Base-by-base conservation (phyloP, 2,888 invertebrate species). In the Tromatobia lineatoria region DNA sequence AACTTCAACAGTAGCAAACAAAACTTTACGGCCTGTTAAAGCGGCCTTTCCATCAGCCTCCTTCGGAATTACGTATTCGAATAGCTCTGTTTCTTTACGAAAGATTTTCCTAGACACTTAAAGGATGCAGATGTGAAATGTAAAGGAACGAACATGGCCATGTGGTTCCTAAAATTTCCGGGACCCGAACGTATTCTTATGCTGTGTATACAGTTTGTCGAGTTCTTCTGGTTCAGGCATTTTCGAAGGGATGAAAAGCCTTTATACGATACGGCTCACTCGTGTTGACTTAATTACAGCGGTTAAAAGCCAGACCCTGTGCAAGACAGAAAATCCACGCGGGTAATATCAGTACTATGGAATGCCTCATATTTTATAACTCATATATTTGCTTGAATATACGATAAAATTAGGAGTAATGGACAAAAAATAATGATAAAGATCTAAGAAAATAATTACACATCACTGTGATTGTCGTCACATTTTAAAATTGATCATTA, bases 271-370 rank as follows among this genome's bases (percentile, higher is more conserved):
- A 23, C 29, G 59, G 67, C 18, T n/a, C 38, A 67, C 29, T 84
- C 47, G 15, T n/a, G 73, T 77, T 64, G 69, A 74, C 77, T 79
- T 75, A 90, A 90, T 91, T 89, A 90, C 87, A 88, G 86, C 87
- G 86, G 86, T 88, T 88, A 13, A 64, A 88, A 89, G 88, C 87
- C 85, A 66, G 50, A 77, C 20, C 80, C 20, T 18, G 64, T 76
- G 47, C 11, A 73, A 67, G 42, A 73, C 87, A 85, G 88, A 88
- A 90, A 90, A 90, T 88, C 87, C 87, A 7, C 61, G 81, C 66
- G 85, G 79, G 59, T 3, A 29, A 29, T 29, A 29, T 29, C 29
- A 29, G 3, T 3, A 29, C 3, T 29, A 29, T 29, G 4, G 4
- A 29, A 29, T 29, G 29, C 3, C 29, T 29, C 4, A 4, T 29